Evolutionary conservation across 2,797 vertebrate species (phyloP).

Genomic region (Poecilia wingei): DNA sequence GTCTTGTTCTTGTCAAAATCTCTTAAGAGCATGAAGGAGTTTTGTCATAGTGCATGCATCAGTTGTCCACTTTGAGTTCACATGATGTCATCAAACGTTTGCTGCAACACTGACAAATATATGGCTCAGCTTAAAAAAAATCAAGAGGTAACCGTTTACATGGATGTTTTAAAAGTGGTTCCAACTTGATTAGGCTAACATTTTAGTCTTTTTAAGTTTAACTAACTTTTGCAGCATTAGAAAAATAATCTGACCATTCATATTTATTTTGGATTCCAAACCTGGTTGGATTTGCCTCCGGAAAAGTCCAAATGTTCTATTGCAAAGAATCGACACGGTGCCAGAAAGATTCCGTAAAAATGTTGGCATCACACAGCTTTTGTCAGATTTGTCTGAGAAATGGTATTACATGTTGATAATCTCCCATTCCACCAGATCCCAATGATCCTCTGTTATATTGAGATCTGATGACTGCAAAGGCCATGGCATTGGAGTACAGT

Average conservation of each 20-base stretch:
- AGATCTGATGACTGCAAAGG: neutral
- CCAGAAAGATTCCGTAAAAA: neutral
- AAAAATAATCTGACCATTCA: neutral
- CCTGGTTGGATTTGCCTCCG: neutral
- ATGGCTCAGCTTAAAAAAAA: neutral
- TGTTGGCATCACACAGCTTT: neutral
- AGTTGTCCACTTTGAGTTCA: neutral
- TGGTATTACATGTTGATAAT: neutral
- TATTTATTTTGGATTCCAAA: neutral
- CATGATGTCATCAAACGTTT: neutral
- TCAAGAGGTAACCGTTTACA: neutral
- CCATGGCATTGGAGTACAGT: neutral
- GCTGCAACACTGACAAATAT: neutral
- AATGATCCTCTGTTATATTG: neutral
- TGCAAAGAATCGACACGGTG: neutral
- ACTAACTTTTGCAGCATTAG: neutral
- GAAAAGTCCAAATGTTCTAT: neutral
- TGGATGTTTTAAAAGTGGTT: neutral
- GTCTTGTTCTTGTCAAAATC: slow-evolving; percentile 34
- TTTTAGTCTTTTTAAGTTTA: neutral
- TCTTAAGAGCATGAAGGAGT: slow-evolving; percentile 23
- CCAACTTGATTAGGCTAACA: neutral
- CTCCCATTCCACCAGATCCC: neutral
- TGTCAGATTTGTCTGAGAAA: neutral
- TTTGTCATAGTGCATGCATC: slow-evolving; percentile 4